Evolutionary conservation across 2,797 vertebrate species (phyloP).

Genomic region (Ambastaia sidthimunki): DNA sequence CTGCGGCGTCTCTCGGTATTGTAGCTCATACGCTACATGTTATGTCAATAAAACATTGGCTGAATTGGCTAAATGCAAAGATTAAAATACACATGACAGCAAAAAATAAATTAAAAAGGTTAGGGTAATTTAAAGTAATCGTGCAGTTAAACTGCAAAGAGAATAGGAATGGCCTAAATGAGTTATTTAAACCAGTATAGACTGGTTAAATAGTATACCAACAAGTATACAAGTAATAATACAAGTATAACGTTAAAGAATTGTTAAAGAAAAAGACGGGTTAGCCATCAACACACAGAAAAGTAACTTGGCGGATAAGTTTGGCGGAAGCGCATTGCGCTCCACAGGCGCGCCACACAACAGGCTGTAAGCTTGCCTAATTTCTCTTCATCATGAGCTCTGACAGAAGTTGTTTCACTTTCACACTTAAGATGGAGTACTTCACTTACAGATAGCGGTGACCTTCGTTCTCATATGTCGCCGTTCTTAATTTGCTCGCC

Average conservation of each 20-base stretch:
- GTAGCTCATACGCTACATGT: not conserved
- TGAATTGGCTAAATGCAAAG: not conserved
- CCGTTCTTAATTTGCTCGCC: conserved; percentile 53
- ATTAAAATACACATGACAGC: not conserved
- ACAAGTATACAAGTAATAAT: too few relatives aligned
- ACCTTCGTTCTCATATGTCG: conserved; percentile 70
- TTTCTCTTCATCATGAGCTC: conserved; percentile 27
- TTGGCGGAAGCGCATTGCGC: not conserved
- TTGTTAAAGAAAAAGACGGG: too few relatives aligned
- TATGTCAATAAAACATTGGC: not conserved
- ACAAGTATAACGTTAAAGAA: too few relatives aligned
- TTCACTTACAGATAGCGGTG: conserved; percentile 56
- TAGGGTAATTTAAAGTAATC: too few relatives aligned
- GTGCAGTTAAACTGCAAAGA: too few relatives aligned
- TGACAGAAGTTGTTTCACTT: conserved; percentile 49
- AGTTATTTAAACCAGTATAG: too few relatives aligned
- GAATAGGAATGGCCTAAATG: too few relatives aligned
- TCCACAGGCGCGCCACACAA: not conserved
- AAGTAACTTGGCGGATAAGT: not conserved
- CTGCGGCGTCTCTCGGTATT: not conserved
- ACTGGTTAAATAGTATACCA: too few relatives aligned
- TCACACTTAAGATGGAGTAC: conserved; percentile 64
- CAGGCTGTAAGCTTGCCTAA: conserved; percentile 4
- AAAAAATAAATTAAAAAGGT: not conserved
- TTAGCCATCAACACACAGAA: too few relatives aligned